Conservation (phyloP, 2,888 invertebrate genomes). For the Incurvaria masculella region DNA sequence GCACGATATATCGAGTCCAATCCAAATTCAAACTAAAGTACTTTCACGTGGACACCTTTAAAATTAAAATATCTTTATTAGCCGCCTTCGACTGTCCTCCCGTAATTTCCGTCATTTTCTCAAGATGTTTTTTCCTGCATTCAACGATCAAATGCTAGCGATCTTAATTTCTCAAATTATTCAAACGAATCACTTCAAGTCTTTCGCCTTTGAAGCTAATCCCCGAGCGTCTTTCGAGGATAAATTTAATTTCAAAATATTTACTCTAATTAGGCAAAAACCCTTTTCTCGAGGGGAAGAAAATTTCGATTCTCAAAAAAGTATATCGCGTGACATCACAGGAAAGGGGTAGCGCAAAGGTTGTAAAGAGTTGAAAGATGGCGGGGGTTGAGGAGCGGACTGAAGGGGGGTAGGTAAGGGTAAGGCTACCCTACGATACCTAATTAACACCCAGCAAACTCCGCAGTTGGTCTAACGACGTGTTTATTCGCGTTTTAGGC, state of each 20-base stretch:
- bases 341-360: not conserved
- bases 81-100: too few species aligned
- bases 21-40: too few species aligned
- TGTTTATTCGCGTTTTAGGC: not conserved
- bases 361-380: not conserved
- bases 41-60: too few species aligned
- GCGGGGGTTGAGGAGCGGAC: not conserved
- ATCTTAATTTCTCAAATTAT: not conserved
- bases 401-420: not conserved
- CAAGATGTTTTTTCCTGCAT: too few species aligned
- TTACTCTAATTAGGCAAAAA: not conserved
- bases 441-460: not conserved
- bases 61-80: too few species aligned
- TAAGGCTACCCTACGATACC: not conserved
- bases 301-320: not conserved
- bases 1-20: too few species aligned
- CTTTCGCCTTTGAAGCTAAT: not conserved
- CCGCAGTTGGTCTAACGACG: not conserved
- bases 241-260: not conserved
- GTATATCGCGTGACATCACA: not conserved
- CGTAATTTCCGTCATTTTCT: too few species aligned
- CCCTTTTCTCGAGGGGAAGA: not conserved
- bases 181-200: not conserved
- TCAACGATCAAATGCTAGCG: not conserved
- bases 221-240: not conserved